Evolutionary conservation across 2,797 vertebrate genomes (phyloP).

Genomic region (Microchirus variegatus): DNA sequence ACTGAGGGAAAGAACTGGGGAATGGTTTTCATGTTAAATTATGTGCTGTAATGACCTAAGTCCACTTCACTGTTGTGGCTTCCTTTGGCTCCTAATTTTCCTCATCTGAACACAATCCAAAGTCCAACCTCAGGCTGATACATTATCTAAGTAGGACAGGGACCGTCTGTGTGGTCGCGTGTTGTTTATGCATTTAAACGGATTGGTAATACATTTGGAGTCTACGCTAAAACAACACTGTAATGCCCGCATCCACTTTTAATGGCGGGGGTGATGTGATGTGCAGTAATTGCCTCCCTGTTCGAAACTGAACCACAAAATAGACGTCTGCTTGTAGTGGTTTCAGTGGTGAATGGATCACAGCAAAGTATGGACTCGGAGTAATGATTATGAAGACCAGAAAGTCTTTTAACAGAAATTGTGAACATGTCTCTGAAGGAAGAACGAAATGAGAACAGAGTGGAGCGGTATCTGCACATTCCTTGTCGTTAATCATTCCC

Average conservation of each 20-base stretch:
- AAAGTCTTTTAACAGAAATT: background rate
- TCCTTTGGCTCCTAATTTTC: too few species aligned
- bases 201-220: too few species aligned
- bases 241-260: too few species aligned
- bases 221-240: background rate
- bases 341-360: background rate
- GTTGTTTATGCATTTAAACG: background rate
- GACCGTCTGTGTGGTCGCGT: background rate
- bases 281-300: background rate
- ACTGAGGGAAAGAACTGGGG: too few species aligned
- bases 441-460: background rate
- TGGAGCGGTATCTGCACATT: background rate
- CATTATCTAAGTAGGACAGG: constrained; percentile 1
- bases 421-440: background rate
- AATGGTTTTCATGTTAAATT: too few species aligned
- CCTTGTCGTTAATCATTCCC: background rate
- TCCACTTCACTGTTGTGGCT: too few species aligned
- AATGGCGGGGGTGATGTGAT: background rate
- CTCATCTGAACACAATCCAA: constrained; percentile 5
- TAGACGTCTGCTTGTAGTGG: background rate
- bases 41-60: too few species aligned
- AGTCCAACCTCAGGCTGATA: constrained; percentile 1
- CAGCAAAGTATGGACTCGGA: background rate
- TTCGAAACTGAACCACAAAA: background rate
- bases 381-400: background rate